phyloP scores from a whole-genome alignment of 2,797 vertebrate species.

The Neosalanx taihuensis region DNA sequence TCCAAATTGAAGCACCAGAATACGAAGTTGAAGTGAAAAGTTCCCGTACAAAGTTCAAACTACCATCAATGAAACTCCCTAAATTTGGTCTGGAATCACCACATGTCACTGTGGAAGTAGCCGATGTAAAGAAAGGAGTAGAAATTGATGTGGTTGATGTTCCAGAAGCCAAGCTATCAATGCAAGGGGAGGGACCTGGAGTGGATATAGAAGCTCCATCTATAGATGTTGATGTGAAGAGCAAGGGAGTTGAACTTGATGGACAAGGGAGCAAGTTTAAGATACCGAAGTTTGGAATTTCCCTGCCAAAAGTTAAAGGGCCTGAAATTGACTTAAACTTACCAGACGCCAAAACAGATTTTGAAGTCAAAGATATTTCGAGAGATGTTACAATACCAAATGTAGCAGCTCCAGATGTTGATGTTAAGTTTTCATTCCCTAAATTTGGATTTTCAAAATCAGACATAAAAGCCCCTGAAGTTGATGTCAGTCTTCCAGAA shows the following conservation, averaged over 20 bases:
- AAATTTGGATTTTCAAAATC: slow-evolving; percentile 15
- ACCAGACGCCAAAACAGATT: slow-evolving; percentile 25
- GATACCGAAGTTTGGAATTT: slow-evolving; percentile 51
- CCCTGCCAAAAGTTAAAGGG: slow-evolving; percentile 46
- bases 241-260: slow-evolving; percentile 10
- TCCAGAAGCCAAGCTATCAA: neutral
- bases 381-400: slow-evolving; percentile 12
- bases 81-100: slow-evolving; percentile 3
- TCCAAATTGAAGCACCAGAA: too few species aligned
- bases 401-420: slow-evolving; percentile 2
- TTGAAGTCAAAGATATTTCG: slow-evolving; percentile 21
- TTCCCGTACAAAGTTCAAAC: slow-evolving; percentile 28
- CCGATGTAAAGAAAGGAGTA: neutral
- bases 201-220: slow-evolving; percentile 22
- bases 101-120: neutral
- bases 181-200: neutral
- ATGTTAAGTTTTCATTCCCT: slow-evolving; percentile 30
- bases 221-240: slow-evolving; percentile 27
- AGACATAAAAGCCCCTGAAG: neutral
- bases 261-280: slow-evolving; percentile 30
- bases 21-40: slow-evolving; percentile 26
- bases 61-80: slow-evolving; percentile 12
- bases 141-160: slow-evolving; percentile 24
- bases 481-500: slow-evolving; percentile 14
- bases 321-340: slow-evolving; percentile 37